Evolutionary conservation across 2,888 invertebrate species (phyloP), one percentile per base, ranked within the genome.

Genomic region (Quadriops clusia): DNA sequence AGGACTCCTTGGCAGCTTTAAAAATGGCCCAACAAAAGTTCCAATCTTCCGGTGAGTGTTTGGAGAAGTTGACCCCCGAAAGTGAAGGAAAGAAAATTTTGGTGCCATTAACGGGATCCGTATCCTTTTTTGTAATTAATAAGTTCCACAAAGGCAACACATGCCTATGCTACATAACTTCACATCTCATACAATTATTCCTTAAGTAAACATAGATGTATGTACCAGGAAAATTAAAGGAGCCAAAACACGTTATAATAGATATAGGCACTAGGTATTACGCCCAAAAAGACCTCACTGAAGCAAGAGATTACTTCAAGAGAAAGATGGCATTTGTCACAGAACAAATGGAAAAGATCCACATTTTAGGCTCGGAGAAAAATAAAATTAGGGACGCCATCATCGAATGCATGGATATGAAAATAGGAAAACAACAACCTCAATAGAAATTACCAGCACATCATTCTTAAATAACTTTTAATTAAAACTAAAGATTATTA

Each of bases 191-290:
- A 11, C 17, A 5, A 9, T 20, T 18, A 43, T 44, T 34, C 40
- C 50, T 42, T 47, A 42, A 29, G 33, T 23, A 16, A 33, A 23
- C 45, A 32, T 41, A 77, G 68, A 91, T 97, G 84, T 98, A 95
- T 65, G 93, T 97, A 22, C 86, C 90, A 21, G 97, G 95, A 2
- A 75, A 75, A 47, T 68, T 97, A 34, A 71, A 75, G 37, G 83
- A 94, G 53, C 74, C 83, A 17, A 74, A 86, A 30, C 81, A 81
- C 57, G 90, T 94, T 30, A 69, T 95, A 16, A 83, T 97, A 43
- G 95, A 97, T 60, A 80, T 97, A 53, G 97, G 97, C 28, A 95
- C 97, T 29, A 93, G 95, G 39, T 97, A 97, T 60, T 97, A 84
- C 65, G 85, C 85, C 11, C 85, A 94, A 61, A 91, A 91, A 78